Percentiles rank a stretch among this genome's conserved stretches.
Conservation (phyloP, 2,797 vertebrate species). For the Hoplostethus mediterraneus region DNA sequence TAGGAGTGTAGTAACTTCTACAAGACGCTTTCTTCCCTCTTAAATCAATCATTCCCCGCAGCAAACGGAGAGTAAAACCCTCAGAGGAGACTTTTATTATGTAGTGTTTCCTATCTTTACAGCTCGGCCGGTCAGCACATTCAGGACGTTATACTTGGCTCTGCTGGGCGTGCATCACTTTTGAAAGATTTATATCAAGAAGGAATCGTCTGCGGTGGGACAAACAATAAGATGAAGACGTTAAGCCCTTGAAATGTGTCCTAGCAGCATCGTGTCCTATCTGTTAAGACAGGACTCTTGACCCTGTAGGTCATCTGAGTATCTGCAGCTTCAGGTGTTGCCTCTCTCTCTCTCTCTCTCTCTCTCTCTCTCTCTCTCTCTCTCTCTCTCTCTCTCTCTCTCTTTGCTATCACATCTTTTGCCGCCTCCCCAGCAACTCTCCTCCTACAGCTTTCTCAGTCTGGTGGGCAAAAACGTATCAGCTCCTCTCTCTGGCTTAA, state of each 20-base stretch:
- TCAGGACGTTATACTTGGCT: conserved; percentile 26
- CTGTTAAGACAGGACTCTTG: conserved; percentile 24
- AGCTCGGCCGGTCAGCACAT: conserved; percentile 49
- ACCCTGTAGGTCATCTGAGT: conserved; percentile 19
- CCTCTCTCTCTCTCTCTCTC: conserved; percentile 11
- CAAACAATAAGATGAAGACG: conserved; percentile 16
- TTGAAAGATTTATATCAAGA: conserved; percentile 45
- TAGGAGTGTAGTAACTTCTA: conserved; percentile 27
- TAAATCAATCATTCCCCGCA: conserved; percentile 51
- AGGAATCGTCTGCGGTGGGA: conserved; percentile 26
- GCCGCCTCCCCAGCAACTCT: neutral
- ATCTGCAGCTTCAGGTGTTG: conserved; percentile 33
- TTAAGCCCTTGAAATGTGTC: conserved; percentile 41
- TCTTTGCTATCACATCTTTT: conserved; percentile 19
- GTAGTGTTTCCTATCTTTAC: conserved; percentile 58
- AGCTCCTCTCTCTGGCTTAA: conserved; percentile 6
- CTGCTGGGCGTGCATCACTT: conserved; percentile 38
- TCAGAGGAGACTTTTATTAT: conserved; percentile 55
- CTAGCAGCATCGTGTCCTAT: conserved; percentile 29
- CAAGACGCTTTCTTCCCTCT: conserved; percentile 39
- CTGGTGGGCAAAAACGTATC: conserved; percentile 21
- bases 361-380: neutral
- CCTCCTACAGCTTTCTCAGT: conserved; percentile 13
- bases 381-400: neutral
- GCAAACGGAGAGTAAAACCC: conserved; percentile 45